Base-by-base conservation (phyloP, 2,888 invertebrate genomes). In the Tridacna gigas region DNA sequence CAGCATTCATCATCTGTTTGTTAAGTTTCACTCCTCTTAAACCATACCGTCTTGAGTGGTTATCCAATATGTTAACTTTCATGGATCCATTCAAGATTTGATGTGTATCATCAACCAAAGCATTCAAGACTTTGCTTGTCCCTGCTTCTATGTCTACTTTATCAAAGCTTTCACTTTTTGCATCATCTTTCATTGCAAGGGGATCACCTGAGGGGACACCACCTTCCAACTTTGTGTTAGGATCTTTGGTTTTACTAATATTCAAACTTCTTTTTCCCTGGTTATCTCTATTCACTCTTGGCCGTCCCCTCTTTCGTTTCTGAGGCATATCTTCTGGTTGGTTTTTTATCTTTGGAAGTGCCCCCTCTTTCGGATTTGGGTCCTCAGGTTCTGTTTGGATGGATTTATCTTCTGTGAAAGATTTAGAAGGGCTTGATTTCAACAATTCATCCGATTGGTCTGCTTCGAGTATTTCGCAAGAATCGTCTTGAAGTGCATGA, bases 21-120 rank as follows among this genome's bases (percentile, higher is more conserved):
- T 89, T 88, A 12, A 91, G 76, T 74, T 89, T 91, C 0, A 82
- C 89, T 9, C 91, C 91, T 65, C 91, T 80, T 56, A 91, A 80
- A 51, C 86, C 79, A 65, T 91, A 91, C 60, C 86, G 74, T 47
- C 73, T 83, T 15, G 45, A 11, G 3, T 7, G 37, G 7, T 7
- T 37, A 37, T 37, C 37, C 37, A 37, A 37, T 2, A 4, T 37
- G 37, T 37, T 37, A 37, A 37, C 7, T 37, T 37, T 7, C 37
- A 37, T 7, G 37, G 37, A 37, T 37, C 37, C 37, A 4, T 37
- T 37, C 37, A 37, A 37, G 37, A 37, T 37, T 20, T 56, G 56
- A 5, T 3, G 56, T 20, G 2, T 56, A 11, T 56, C 56, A 56
- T 56, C 20, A 3, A 3, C 20, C 9, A 20, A 15, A 15, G 20